phyloP scores from a whole-genome alignment of 2,113 vertebrate species.

The Calyptommatus sinebrachiatus region DNA sequence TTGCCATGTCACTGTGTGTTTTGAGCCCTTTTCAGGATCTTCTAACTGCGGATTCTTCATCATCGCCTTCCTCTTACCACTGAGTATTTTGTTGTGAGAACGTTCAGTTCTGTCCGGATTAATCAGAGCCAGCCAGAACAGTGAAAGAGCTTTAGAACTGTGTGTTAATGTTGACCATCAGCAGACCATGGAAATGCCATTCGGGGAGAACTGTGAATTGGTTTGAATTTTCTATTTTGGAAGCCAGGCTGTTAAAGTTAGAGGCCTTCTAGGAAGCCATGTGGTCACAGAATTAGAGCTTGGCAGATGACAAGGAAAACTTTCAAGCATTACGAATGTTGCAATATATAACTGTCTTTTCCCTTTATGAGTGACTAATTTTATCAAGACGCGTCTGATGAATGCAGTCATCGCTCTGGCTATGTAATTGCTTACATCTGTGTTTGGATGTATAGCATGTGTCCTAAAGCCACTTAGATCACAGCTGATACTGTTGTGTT shows the following conservation, averaged over 20 bases:
- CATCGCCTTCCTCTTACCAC: background rate
- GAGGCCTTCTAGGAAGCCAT: constrained; percentile 37
- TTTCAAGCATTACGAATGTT: constrained; percentile 25
- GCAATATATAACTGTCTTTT: constrained; percentile 12
- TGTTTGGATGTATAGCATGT: background rate
- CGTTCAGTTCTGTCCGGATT: background rate
- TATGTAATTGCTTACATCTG: constrained; percentile 45
- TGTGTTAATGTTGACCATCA: constrained; percentile 13
- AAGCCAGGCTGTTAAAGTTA: background rate
- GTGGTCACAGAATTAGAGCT: constrained; percentile 33
- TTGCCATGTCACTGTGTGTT: no score
- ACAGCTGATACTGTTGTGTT: background rate
- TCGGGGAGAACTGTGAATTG: background rate
- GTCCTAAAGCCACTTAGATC: background rate
- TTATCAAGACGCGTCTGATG: constrained; percentile 4
- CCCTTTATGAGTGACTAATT: constrained; percentile 34
- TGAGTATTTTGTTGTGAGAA: background rate
- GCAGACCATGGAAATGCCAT: constrained; percentile 18
- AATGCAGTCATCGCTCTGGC: background rate
- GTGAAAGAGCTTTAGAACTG: constrained; percentile 28
- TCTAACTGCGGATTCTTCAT: background rate
- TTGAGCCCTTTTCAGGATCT: background rate
- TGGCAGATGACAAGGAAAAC: constrained; percentile 46
- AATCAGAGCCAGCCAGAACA: constrained; percentile 5
- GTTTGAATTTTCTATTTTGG: constrained; percentile 6